Base-by-base conservation (phyloP, 1,140 invertebrate species). In the Uloborus diversus region DNA sequence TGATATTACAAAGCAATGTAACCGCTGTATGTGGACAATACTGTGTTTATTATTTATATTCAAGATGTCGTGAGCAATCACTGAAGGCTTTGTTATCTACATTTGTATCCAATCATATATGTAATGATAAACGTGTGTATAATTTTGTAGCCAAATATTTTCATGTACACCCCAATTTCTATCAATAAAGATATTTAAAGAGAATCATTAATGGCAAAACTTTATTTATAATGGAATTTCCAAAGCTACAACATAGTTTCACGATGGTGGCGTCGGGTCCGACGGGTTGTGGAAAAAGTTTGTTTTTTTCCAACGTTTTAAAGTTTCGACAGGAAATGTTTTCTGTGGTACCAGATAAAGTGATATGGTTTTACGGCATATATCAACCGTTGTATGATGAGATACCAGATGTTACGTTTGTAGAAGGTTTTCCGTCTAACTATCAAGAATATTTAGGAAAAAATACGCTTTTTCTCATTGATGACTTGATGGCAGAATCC, bases 1-100 rank as follows among this genome's bases (percentile, higher is more conserved):
- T 30, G 20, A 13, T 25, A 13, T 27, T 66, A 4, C 64, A 66
- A 49, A 47, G 25, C 30, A 20, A 47, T 49, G 30, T 20, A 14
- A 66, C 64, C 1, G 35, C 64, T 13, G 64, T 66, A 47, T 66
- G 64, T 49, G 64, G 64, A 27, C 64, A 66, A 47, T 66, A 66
- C 30, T 66, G 64, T 47, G 17, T 66, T 3, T 66, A 66, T 47
- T 66, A 27, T 66, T 66, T 66, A 28, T 47, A 28, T 49, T 51
- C n/a, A n/a, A 33, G 37, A 66, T 66, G 42, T 47, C 11, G 64
- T 13, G 32, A 23, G 9, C 35, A 47, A 20, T 66, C 64, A 13
- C 13, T 47, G 20, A 42, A 47, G 27, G 7, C 9, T 33, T 35
- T 47, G 42, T 2, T 49, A 25, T 13, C 9, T 13, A 47, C 64